These are phyloP conservation scores for Melopsittacus undulatus DNA, from an alignment of 2,797 vertebrate species.

Conservation along the genomic window DNA sequence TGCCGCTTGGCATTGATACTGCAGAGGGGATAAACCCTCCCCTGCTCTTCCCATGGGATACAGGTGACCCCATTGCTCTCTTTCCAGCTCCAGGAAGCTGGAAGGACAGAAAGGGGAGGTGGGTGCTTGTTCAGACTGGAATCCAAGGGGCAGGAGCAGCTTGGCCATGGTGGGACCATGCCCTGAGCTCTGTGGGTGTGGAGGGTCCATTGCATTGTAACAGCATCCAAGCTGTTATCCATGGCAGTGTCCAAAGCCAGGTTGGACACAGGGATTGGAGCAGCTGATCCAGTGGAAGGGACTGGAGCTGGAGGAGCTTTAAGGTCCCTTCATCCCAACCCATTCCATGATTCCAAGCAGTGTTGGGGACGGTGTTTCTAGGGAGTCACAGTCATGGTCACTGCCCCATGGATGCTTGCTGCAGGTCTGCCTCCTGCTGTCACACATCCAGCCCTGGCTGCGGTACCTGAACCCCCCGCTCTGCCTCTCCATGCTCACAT, in stretches of 20 bases:
- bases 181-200: no score
- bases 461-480: no score
- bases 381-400: neutral
- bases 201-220: no score
- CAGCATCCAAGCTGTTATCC: no score
- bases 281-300: no score
- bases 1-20: neutral
- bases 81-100: neutral
- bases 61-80: neutral
- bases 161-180: no score
- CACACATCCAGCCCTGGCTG: no score
- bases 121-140: no score
- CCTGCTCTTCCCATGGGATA: neutral
- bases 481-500: neutral
- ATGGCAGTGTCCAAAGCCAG: no score
- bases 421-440: neutral
- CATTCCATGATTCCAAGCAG: neutral
- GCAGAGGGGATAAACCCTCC: neutral
- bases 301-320: no score
- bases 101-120: neutral
- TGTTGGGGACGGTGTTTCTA: fast-evolving
- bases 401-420: neutral
- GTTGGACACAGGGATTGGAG: no score
- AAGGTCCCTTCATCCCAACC: neutral
- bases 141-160: no score